These are phyloP conservation scores for Antheraea assamensis DNA, from an alignment of 2,888 invertebrate species.

Conservation along the genomic window DNA sequence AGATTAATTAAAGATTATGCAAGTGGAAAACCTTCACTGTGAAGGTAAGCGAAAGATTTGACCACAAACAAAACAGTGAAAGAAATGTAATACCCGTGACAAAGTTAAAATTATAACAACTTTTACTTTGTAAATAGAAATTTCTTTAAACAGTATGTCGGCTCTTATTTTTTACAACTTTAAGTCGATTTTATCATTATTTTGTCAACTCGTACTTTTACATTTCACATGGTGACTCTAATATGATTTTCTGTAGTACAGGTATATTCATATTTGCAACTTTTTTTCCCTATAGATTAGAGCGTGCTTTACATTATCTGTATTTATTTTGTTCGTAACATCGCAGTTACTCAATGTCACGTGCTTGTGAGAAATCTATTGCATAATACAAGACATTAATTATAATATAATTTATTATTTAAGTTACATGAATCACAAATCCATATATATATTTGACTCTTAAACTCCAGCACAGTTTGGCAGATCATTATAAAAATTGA, in stretches of 20 bases:
- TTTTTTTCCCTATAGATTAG: conserved; percentile 8
- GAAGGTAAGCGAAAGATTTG: not conserved
- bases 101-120: conserved; percentile 8
- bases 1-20: not conserved
- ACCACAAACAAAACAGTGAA: conserved; percentile 7
- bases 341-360: not conserved
- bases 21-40: not conserved
- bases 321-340: not conserved
- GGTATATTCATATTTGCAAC: not conserved
- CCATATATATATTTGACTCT: too few species aligned
- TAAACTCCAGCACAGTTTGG: too few species aligned
- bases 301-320: not conserved
- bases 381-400: not conserved
- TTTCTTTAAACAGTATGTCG: not conserved
- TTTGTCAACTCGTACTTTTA: not conserved
- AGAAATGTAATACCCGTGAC: not conserved
- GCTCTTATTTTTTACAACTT: conserved; percentile 3
- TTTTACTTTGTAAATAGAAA: conserved; percentile 15
- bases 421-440: not conserved
- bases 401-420: not conserved
- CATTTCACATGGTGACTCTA: conserved; percentile 9
- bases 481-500: too few species aligned
- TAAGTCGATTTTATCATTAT: conserved; percentile 6
- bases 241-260: not conserved
- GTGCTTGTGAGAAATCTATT: not conserved